phyloP scores from a whole-genome alignment of 2,888 invertebrate species.

The Ceriagrion tenellum region DNA sequence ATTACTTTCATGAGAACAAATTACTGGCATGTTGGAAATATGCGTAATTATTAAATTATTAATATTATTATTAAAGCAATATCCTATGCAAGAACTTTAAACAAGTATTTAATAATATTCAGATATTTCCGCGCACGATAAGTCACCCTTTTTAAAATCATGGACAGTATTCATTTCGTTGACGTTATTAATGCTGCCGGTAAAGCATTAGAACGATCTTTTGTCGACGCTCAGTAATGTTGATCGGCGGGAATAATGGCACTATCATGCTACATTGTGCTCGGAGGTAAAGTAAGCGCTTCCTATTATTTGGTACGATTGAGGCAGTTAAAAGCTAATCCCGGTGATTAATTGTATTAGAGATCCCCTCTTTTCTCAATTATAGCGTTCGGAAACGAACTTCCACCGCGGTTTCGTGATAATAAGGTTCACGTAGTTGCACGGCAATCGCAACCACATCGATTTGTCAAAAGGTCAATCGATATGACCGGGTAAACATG shows the following conservation, averaged over 20 bases:
- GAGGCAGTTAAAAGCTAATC: slow-evolving; percentile 22
- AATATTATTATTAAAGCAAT: no score
- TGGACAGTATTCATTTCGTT: background rate
- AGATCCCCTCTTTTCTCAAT: slow-evolving; percentile 1
- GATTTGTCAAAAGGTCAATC: slow-evolving; percentile 32
- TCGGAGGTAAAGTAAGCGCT: background rate
- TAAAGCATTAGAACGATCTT: background rate
- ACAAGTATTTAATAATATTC: no score
- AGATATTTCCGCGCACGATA: no score
- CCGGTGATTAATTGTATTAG: background rate
- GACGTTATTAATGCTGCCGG: background rate
- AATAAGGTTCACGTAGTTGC: slow-evolving; percentile 9
- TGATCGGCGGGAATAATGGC: background rate
- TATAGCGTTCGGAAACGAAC: background rate
- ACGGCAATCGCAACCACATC: background rate
- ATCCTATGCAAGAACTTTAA: no score
- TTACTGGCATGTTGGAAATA: no score
- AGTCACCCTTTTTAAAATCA: no score
- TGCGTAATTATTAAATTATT: no score
- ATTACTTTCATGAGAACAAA: no score
- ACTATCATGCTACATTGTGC: background rate
- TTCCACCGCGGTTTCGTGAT: background rate
- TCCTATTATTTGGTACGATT: background rate
- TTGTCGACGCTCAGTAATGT: background rate
- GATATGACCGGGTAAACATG: slow-evolving; percentile 9